A percentile compares a stretch with the other conserved stretches of the same genome.
Evolutionary conservation across 2,888 invertebrate genomes (phyloP).

Genomic region (Chrysolina haemoptera): DNA sequence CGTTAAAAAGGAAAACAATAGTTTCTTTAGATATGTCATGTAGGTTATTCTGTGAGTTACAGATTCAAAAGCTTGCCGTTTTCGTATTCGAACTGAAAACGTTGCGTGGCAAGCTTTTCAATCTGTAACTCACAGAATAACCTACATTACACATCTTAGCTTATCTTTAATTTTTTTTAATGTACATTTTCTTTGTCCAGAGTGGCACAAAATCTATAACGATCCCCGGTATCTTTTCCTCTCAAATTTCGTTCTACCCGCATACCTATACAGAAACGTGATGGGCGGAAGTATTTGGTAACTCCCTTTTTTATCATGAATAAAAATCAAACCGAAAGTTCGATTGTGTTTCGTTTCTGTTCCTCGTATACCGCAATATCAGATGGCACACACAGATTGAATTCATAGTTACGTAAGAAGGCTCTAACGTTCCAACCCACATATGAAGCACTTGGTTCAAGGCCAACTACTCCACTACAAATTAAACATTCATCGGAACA

Average conservation of each 20-base stretch:
- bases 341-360: not conserved
- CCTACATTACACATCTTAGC: no score
- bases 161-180: no score
- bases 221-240: no score
- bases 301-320: not conserved
- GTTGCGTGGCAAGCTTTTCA: no score
- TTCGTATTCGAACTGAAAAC: no score
- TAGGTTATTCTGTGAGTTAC: no score
- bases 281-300: not conserved
- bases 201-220: no score
- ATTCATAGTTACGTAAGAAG: conserved; percentile 18
- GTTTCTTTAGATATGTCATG: no score
- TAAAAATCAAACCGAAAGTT: not conserved
- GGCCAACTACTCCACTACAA: conserved; percentile 20
- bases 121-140: no score
- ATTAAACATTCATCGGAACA: conserved; percentile 16
- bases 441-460: conserved; percentile 21
- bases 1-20: no score
- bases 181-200: no score
- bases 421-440: conserved; percentile 24
- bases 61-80: no score
- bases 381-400: conserved; percentile 22
- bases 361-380: conserved; percentile 9
- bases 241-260: not conserved
- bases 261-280: not conserved